These are phyloP conservation scores for Apotomis capreana DNA, from an alignment of 2,888 invertebrate species.

Conservation along the genomic window DNA sequence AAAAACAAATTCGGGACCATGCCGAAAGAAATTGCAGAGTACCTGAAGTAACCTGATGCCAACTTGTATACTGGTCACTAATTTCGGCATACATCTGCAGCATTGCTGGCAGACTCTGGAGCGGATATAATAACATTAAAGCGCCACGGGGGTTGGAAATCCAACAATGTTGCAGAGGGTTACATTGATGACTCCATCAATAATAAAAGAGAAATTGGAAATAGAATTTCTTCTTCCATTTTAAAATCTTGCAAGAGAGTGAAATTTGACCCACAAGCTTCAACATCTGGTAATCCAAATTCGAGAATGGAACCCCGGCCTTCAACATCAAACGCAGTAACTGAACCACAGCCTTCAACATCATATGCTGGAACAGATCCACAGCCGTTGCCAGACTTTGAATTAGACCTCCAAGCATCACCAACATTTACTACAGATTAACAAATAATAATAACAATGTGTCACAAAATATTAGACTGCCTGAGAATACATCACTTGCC, in stretches of 20 bases:
- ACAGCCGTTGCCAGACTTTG: no score
- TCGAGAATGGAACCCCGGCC: no score
- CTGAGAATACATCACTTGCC: no score
- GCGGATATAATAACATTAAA: neutral
- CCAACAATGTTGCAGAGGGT: neutral
- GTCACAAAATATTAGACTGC: no score
- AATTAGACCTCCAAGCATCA: no score
- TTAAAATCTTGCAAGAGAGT: neutral
- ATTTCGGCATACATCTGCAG: neutral
- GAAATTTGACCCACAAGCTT: neutral
- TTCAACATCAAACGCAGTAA: no score
- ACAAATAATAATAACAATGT: no score
- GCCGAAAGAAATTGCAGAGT: neutral
- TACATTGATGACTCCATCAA: neutral
- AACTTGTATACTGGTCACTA: neutral
- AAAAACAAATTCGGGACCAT: neutral
- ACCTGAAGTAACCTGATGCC: neutral
- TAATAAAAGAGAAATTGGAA: neutral
- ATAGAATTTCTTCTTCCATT: neutral
- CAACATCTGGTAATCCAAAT: no score
- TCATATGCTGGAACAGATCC: no score
- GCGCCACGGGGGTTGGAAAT: neutral
- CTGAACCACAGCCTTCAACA: no score
- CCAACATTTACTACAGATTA: no score
- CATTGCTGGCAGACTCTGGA: slow-evolving; percentile 5